phyloP scores from a whole-genome alignment of 2,888 invertebrate species.

The Prenolepis imparis region DNA sequence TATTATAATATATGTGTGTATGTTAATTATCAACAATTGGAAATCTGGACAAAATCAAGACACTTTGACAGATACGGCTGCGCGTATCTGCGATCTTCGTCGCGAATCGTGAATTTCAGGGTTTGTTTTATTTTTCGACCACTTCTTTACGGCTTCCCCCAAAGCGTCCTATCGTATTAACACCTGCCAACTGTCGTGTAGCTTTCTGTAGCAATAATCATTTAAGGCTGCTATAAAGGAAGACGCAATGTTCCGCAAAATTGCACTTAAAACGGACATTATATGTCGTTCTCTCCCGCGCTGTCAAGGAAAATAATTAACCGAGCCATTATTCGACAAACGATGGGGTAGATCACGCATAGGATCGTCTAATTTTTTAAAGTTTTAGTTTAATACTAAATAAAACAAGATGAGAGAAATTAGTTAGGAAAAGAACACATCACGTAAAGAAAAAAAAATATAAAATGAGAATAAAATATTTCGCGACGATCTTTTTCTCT shows the following conservation, averaged over 20 bases:
- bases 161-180: constrained; percentile 18
- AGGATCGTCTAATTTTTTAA: neutral
- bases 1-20: too few species aligned
- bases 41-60: neutral
- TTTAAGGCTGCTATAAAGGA: constrained; percentile 28
- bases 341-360: neutral
- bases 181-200: constrained; percentile 6
- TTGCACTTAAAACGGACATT: neutral
- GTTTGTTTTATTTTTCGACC: neutral
- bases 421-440: too few species aligned
- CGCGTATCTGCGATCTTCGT: neutral
- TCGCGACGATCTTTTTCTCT: too few species aligned
- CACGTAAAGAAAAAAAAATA: too few species aligned
- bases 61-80: neutral
- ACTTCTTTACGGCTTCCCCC: neutral
- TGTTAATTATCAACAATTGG: neutral
- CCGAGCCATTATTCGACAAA: neutral
- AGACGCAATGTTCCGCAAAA: neutral
- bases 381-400: neutral
- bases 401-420: neutral
- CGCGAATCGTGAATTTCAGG: neutral
- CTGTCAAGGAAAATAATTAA: neutral
- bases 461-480: too few species aligned
- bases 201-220: constrained; percentile 14
- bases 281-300: neutral